Evolutionary conservation across 2,797 vertebrate genomes (phyloP), one percentile per base, ranked within the genome.

Genomic region (Acanthurus lineatus): DNA sequence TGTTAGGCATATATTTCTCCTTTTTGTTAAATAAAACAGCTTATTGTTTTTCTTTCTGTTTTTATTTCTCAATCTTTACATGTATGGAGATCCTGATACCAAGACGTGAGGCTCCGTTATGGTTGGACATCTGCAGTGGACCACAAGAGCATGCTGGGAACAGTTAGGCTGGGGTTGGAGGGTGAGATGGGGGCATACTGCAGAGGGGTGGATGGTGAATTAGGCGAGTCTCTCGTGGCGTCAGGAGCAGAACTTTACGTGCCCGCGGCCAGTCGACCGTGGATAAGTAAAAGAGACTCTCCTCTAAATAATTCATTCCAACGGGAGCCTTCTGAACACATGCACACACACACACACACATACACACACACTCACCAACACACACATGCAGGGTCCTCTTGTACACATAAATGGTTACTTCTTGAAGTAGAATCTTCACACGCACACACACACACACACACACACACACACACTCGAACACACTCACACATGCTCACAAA

Each of bases 241-340:
- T 69, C 52, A 64, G 75, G 84, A 90, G 86, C 88, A 86, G 89
- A 90, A 81, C 75, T 59, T 53, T 90, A 81, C 28, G 85, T 88
- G 90, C 91, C 86, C 69, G 69, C 22, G 66, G 86, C 79, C 90
- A 88, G 85, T 73, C 77, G 63, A 90, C 89, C 83, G 66, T 91
- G 88, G 84, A 86, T 94, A 94, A 94, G 88, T 88, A 84, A 89
- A 94, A 91, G 90, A 94, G 93, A 94, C 92, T 93, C 86, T 83
- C 56, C 75, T 81, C 79, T 94, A 93, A 94, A 94, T 94, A 92
- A 94, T 94, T 94, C 84, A 94, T 90, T 89, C 85, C 85, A 87
- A 80, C 75, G 84, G 85, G 77, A 93, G 91, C 75, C 80, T 86
- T 89, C 83, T 74, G 72, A 89, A 81, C 76, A 76, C 79, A 69